Evolutionary conservation across 1,140 invertebrate species (phyloP), one percentile per base, ranked within the genome.

Genomic region (Drosophila tani): DNA sequence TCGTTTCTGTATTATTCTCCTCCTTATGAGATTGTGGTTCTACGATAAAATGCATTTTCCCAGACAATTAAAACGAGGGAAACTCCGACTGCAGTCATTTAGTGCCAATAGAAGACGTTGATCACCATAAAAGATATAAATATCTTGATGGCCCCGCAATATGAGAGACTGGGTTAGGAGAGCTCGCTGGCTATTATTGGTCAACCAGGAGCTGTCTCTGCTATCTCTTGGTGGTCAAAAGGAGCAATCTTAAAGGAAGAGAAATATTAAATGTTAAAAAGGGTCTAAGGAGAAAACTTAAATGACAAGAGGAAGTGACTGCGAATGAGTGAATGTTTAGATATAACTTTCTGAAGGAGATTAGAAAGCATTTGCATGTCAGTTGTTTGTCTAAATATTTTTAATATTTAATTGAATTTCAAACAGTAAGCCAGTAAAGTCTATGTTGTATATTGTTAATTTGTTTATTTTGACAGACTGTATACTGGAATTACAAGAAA

Each of bases 51-150:
- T 45, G 46, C 50, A 64, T 68, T 81, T 87, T 88, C 84, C 84
- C 84, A 88, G 84, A 88, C 84, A 90, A 88, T 88, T 88, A 88
- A 90, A 88, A 55, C 35, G 50, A 56, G 64, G 64, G 64, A 45
- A 40, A 40, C 45, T 38, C 43, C 19, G 12, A 46, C 38, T 38
- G 55, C 41, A 75, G 74, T 78, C 57, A 63, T 78, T 69, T 69
- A 62, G 65, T 58, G 66, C 51, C 56, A 49, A 69, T 70, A 43
- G 45, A 70, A 60, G 55, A 47, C 45, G 38, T 51, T 71, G 67
- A 73, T 73, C 69, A 67, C 32, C 29, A 45, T 51, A 38, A 73
- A 51, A 59, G 70, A 73, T 73, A 73, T 70, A 59, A 55, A 55
- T 55, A 56, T 56, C 59, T 40, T 21, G 41, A 50, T 15, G 69